phyloP scores from a whole-genome alignment of 2,113 vertebrate genomes.

The Capreolus pygargus region DNA sequence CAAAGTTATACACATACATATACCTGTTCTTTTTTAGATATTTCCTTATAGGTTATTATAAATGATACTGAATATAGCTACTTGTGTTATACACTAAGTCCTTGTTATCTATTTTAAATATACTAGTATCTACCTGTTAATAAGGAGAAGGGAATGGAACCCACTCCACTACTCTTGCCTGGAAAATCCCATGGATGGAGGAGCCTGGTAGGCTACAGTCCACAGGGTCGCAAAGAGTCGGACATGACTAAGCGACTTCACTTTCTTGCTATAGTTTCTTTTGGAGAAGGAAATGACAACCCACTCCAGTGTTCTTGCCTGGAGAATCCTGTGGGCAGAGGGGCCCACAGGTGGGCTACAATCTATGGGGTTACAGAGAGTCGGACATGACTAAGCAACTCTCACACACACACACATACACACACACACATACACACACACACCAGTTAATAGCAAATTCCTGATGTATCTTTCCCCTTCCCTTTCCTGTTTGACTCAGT shows the following conservation, averaged over 20 bases:
- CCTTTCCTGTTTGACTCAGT: not conserved
- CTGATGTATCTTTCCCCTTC: not conserved
- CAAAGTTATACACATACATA: not conserved
- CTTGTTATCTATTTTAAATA: not conserved
- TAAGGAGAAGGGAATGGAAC: not conserved
- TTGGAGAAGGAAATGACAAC: not conserved
- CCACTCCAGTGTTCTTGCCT: not conserved
- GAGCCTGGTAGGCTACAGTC: not conserved
- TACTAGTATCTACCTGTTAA: not conserved
- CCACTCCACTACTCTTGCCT: not conserved
- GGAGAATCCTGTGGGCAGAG: not conserved
- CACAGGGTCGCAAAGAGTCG: not conserved
- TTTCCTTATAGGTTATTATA: not conserved
- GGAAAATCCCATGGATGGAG: not conserved
- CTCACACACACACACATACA: no score
- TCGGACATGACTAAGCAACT: not conserved
- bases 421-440: no score
- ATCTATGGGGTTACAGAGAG: not conserved
- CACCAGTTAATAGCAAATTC: not conserved
- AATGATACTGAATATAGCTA: not conserved
- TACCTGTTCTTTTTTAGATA: not conserved
- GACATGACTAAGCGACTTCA: not conserved
- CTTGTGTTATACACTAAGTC: not conserved
- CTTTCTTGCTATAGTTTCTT: not conserved
- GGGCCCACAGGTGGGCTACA: not conserved